Base-by-base conservation (phyloP, 2,888 invertebrate genomes). In the Ochlodes sylvanus region DNA sequence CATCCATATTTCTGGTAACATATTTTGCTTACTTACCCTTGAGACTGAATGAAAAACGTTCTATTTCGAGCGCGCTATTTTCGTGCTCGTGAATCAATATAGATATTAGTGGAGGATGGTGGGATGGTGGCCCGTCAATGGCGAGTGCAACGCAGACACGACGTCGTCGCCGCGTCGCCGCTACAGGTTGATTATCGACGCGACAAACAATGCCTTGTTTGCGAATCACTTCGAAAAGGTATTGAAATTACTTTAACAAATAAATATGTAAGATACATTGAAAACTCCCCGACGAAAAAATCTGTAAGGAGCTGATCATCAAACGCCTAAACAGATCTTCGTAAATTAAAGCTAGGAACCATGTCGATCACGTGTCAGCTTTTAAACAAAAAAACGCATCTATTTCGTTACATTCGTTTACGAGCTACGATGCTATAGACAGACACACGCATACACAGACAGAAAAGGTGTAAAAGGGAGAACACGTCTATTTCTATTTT, bases 131-230 rank as follows among this genome's bases (percentile, higher is more conserved):
- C 82, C 88, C 85, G 89, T 91, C 92, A 90, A 90, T 90, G 89
- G 87, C 87, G 85, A 86, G 87, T n/a, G n/a, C 88, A 89, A 90
- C 93, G 90, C 86, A 66, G 66, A 50, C 66, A 54, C 60, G 15
- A 27, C 77, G 76, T 72, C 81, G 94, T 88, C 92, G 85, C 76
- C 81, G 83, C 82, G 94, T 85, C 94, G 93, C 86, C 76, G 65
- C 67, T 63, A 63, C 60, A 60, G 61, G 50, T 66, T 58, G 65
- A 66, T 66, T 69, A 71, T 68, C 69, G 62, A 61, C 55, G 63
- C 61, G 47, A 58, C 60, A 60, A 60, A 60, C 60, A 60, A 63
- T 54, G 42, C 21, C 14, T 27, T 52, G 52, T 52, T 52, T 27
- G 52, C 21, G 52, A 52, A 21, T 52, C 50, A 52, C 50, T 52